Conservation (phyloP, 2,888 invertebrate genomes). For the Yponomeuta plumbellus region DNA sequence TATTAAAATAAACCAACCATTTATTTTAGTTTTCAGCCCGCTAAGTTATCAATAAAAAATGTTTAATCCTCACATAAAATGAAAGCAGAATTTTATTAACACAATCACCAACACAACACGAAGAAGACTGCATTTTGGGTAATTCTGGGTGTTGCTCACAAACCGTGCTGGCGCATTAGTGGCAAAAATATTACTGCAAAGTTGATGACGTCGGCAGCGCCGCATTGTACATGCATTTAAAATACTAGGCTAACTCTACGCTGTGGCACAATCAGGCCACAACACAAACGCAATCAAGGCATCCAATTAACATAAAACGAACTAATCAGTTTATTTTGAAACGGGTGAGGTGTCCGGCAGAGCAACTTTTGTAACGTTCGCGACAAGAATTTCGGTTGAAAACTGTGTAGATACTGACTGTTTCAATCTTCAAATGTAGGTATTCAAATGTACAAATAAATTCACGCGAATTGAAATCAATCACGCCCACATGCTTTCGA, state of each 20-base stretch:
- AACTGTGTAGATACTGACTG: background rate
- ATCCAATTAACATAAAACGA: background rate
- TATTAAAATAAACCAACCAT: slow-evolving; percentile 34
- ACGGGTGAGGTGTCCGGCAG: too few relatives aligned
- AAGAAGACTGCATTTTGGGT: slow-evolving; percentile 59
- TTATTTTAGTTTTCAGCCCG: slow-evolving; percentile 29
- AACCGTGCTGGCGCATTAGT: slow-evolving; percentile 68
- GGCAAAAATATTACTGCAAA: slow-evolving; percentile 74
- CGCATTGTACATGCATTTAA: slow-evolving; percentile 71
- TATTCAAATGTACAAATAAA: background rate
- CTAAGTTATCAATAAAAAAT: slow-evolving; percentile 34
- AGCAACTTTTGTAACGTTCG: background rate
- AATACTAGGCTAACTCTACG: slow-evolving; percentile 63
- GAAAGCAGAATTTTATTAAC: slow-evolving; percentile 33
- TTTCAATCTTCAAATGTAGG: background rate
- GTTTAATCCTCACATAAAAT: slow-evolving; percentile 27
- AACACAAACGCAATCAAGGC: slow-evolving; percentile 15
- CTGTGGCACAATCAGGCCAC: slow-evolving; percentile 57
- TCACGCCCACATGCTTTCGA: background rate
- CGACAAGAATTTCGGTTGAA: background rate
- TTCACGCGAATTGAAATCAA: slow-evolving; percentile 1
- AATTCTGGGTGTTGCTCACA: slow-evolving; percentile 50
- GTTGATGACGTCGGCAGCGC: slow-evolving; percentile 69
- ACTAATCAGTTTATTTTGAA: too few relatives aligned
- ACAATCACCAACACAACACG: slow-evolving; percentile 26